Percentiles rank a stretch among this genome's conserved stretches.
Evolutionary conservation across 2,797 vertebrate genomes (phyloP).

Genomic region (Platalea minor): DNA sequence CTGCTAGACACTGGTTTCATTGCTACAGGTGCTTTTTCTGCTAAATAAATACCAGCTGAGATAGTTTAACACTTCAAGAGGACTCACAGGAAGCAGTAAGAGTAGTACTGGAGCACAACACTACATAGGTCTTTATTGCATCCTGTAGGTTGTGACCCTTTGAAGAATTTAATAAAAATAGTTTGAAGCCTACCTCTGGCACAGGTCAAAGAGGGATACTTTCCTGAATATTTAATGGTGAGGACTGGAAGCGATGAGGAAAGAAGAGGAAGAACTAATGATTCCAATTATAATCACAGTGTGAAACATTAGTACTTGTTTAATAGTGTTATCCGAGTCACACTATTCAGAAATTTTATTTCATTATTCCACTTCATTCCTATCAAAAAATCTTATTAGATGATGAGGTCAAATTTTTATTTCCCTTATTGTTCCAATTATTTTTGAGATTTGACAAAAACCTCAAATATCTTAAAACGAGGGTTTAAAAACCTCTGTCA

Average conservation of each 20-base stretch:
- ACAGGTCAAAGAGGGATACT: neutral
- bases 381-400: neutral
- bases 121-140: neutral
- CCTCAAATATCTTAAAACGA: neutral
- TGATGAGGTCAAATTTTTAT: neutral
- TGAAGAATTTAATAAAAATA: neutral
- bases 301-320: neutral
- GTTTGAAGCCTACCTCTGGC: neutral
- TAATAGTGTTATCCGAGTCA: neutral
- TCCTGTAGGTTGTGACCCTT: neutral
- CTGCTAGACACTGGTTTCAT: neutral
- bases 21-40: neutral
- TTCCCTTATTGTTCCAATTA: neutral
- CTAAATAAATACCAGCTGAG: neutral
- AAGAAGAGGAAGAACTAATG: neutral
- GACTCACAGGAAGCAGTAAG: neutral
- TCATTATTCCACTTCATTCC: neutral
- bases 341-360: neutral
- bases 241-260: neutral
- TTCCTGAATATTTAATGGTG: neutral
- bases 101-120: neutral
- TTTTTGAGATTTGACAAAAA: neutral
- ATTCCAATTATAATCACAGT: neutral
- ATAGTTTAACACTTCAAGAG: neutral
- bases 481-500: neutral